A percentile compares a stretch with the other conserved stretches of the same genome.
These are phyloP conservation scores for Epinotia bilunana DNA, from an alignment of 2,888 invertebrate genomes.

Conservation along the genomic window DNA sequence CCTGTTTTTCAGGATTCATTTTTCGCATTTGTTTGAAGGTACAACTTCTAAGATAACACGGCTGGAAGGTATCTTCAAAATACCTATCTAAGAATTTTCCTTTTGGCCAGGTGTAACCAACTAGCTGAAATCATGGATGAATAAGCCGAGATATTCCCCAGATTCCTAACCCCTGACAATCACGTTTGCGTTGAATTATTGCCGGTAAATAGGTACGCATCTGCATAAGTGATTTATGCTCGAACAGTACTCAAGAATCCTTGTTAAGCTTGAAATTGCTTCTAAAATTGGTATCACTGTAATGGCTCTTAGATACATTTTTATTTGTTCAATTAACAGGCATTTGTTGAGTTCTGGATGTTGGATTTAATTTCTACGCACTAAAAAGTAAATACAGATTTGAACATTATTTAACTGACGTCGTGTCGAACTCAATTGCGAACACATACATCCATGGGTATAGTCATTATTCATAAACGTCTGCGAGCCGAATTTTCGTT, in stretches of 20 bases:
- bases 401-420: no score
- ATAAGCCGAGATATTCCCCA: neutral
- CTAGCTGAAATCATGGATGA: neutral
- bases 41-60: no score
- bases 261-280: constrained; percentile 15
- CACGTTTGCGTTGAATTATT: neutral
- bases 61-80: no score
- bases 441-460: no score
- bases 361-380: neutral
- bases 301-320: neutral
- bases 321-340: neutral
- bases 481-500: no score
- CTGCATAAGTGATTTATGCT: constrained; percentile 18
- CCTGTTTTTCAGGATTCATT: no score
- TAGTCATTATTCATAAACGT: no score
- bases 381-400: no score
- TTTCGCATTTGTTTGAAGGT: no score
- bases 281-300: neutral
- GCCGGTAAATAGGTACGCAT: constrained; percentile 4
- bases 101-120: no score
- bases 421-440: no score
- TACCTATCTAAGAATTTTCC: no score
- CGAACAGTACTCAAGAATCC: constrained; percentile 2
- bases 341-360: neutral
- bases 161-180: neutral